A percentile compares a stretch with the other conserved stretches of the same genome.
Evolutionary conservation across 2,113 vertebrate species (phyloP).

Genomic region (Cyanoderma ruficeps): DNA sequence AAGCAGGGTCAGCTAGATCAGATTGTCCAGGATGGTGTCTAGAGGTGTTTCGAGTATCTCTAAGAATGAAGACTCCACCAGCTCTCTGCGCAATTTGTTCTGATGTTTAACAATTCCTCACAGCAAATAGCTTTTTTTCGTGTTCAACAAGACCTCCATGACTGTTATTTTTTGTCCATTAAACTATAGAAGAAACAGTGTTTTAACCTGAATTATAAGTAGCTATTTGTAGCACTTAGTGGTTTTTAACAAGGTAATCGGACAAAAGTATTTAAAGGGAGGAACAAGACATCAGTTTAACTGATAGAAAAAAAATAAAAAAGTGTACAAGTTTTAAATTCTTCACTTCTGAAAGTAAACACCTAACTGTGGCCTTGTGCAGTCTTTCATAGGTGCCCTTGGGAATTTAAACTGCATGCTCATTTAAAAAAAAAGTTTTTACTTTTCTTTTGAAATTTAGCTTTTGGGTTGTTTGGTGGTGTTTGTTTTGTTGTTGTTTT

Average conservation of each 20-base stretch:
- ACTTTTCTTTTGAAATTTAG: neutral
- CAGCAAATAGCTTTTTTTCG: neutral
- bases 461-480: neutral
- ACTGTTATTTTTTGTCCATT: neutral
- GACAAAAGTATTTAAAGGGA: neutral
- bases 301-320: neutral
- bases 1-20: neutral
- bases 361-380: neutral
- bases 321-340: neutral
- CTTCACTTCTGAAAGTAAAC: neutral
- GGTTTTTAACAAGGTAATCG: neutral
- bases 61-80: neutral
- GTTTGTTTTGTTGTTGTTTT: neutral
- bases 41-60: neutral
- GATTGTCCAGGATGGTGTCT: neutral
- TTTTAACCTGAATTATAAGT: neutral
- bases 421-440: neutral
- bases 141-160: neutral
- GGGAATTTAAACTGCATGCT: neutral
- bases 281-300: neutral
- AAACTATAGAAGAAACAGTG: neutral
- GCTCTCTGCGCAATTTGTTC: neutral
- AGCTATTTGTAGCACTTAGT: neutral
- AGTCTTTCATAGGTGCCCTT: neutral
- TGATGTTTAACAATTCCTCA: neutral